Evolutionary conservation across 2,888 invertebrate genomes (phyloP), one percentile per base, ranked within the genome.

Genomic region (Andrena dorsata): DNA sequence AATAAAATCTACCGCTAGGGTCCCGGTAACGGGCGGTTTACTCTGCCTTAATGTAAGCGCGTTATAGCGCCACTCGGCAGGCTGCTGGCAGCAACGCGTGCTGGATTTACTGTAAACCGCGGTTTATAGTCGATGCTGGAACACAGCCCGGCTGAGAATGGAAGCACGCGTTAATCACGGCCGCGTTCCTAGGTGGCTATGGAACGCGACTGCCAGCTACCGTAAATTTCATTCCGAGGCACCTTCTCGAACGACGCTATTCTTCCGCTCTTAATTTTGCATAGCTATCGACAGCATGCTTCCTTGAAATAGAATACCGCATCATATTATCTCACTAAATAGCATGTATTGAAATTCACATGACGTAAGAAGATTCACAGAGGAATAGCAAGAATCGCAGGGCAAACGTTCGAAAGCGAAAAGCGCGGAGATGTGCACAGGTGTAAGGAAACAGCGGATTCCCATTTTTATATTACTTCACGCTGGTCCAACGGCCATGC

Each of bases 101-200:
- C 78, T 80, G 80, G 80, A 86, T 86, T 86, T 84, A 86, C 86
- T 78, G 82, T 84, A 84, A 86, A 86, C 86, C 86, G 73, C 85
- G 84, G 84, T 86, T 86, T 86, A 86, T 84, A 84, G 86, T 80
- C 81, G 61, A 78, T 82, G 82, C 82, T 84, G 86, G 84, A 86
- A 82, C 74, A 70, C 72, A 78, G 84, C 86, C 85, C 82, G 79
- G 53, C 58, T 84, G 76, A 79, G 82, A 82, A 84, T 72, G 78
- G 75, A 80, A 76, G 47, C 76, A 68, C 73, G 76, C 73, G 84
- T 84, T 84, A 84, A 86, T 86, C 84, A 82, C 64, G 35, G 41
- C 70, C 71, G 72, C 83, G 70, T 77, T 79, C 65, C 70, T 69
- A 70, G 83, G 71, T 51, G 41, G 83, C 68, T 74, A 71, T 73